A percentile compares a stretch with the other conserved stretches of the same genome.
phyloP scores from a whole-genome alignment of 2,113 vertebrate species.

The Uria lomvia region DNA sequence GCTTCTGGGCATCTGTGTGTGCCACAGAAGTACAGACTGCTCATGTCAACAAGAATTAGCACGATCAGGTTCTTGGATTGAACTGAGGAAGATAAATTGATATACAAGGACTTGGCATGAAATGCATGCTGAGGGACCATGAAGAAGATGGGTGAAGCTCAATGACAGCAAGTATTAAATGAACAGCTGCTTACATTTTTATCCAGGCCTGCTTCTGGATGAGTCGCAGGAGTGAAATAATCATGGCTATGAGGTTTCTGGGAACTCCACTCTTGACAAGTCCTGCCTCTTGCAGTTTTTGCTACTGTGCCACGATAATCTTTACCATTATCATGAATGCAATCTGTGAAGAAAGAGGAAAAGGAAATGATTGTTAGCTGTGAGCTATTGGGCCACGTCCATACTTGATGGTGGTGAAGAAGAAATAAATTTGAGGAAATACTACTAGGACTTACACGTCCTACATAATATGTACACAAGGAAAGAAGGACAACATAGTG shows the following conservation, averaged over 20 bases:
- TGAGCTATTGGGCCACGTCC: accelerated
- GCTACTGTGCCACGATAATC: constrained; percentile 83
- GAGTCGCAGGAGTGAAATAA: constrained; percentile 80
- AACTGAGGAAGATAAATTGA: background rate
- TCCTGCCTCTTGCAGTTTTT: constrained; percentile 75
- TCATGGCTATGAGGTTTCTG: constrained; percentile 81
- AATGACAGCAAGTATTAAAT: background rate
- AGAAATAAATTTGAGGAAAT: background rate
- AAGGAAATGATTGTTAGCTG: background rate
- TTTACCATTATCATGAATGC: constrained; percentile 75
- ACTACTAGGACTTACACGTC: accelerated
- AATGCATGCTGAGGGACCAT: background rate
- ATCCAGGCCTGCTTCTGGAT: constrained; percentile 81
- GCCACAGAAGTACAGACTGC: background rate
- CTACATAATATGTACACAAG: background rate
- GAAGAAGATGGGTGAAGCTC: background rate
- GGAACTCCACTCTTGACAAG: constrained; percentile 87
- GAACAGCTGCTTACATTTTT: constrained; percentile 79
- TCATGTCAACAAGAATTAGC: background rate
- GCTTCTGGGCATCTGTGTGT: background rate
- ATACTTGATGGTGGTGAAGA: background rate
- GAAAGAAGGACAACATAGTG: background rate
- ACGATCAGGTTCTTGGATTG: background rate
- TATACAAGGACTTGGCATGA: background rate
- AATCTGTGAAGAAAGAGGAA: constrained; percentile 73